Evolutionary conservation across 2,888 invertebrate genomes (phyloP).

Genomic region (Drosophila borealis): DNA sequence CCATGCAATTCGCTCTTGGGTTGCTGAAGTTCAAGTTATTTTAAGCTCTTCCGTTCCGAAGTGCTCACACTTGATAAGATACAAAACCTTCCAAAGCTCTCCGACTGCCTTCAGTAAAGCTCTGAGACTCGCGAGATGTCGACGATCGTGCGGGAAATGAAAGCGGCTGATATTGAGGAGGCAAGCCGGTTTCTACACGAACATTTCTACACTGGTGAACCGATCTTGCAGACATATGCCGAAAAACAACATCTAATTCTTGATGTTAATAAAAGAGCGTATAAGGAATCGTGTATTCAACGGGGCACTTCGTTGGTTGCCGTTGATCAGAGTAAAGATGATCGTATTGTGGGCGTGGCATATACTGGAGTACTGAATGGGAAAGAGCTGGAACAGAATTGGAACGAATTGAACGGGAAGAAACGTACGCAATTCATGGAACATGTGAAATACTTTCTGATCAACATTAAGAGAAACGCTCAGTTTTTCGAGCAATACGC

Average conservation of each 20-base stretch:
- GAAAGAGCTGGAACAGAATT: conserved; percentile 41
- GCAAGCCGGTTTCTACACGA: conserved; percentile 34
- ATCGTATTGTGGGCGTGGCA: conserved; percentile 55
- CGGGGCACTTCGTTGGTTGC: conserved; percentile 55
- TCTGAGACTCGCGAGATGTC: conserved; percentile 17
- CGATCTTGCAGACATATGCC: conserved; percentile 39
- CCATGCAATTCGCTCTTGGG: no score
- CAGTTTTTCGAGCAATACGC: conserved; percentile 52
- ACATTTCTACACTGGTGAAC: conserved; percentile 56
- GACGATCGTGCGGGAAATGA: conserved; percentile 36
- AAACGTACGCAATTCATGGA: conserved; percentile 35
- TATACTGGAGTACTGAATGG: conserved; percentile 28
- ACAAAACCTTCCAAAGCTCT: conserved; percentile 18
- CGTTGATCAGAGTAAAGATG: conserved; percentile 30
- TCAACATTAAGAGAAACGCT: conserved; percentile 63
- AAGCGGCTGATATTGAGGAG: conserved; percentile 31
- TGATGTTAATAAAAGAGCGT: conserved; percentile 1
- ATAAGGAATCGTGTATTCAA: conserved; percentile 19
- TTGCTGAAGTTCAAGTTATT: background rate
- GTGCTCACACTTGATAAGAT: background rate
- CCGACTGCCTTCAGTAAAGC: conserved; percentile 66
- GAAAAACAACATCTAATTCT: background rate
- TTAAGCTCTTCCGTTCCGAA: background rate
- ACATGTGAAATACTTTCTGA: conserved; percentile 59
- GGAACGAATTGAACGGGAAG: conserved; percentile 9